Base-by-base conservation (phyloP, 2,113 vertebrate species). In the Colinus virginianus region DNA sequence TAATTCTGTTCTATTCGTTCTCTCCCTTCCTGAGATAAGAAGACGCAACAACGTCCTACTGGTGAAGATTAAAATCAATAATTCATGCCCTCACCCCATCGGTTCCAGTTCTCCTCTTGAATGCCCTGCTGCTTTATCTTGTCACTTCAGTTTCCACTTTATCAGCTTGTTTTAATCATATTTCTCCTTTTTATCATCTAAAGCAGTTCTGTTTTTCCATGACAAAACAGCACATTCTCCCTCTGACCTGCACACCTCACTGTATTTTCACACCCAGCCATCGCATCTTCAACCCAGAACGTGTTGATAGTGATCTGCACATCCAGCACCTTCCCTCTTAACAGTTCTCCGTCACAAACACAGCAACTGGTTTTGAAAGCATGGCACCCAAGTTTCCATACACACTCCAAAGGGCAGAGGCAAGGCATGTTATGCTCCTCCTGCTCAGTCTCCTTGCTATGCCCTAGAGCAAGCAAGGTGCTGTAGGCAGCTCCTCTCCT, bases 91-190 rank as follows among this genome's bases (percentile, higher is more conserved):
- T 77, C 28, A 53, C 76, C 55, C 58, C 32, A 87, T n/a, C 78
- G 70, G 38, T 51, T 88, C 49, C 16, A 4, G 19, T 70, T 85
- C 34, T 6, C 10, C 42, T 84, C 62, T 11, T 74, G 51, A 28
- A 87, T 59, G 64, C 71, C 48, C 78, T 87, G 68, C 68, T 90
- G 71, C 55, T 84, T 90, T 95, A 74, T 79, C 92, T 96, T 89
- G 86, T 88, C 78, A 61, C 62, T 96, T 82, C 48, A 62, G n/a
- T 69, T 94, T 72, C 71, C 80, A 87, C 49, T 70, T 93, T 88
- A 95, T 90, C 86, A 84, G 67, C 55, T 67, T 59, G 42, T 89
- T 94, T 77, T 75, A 94, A 90, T 96, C 56, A 59, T 28, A 84
- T 32, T 61, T 63, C 55, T 38, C 9, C 55, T 96, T 95, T 84